These are phyloP conservation scores for Halcyon leucocephala DNA, from an alignment of 2,797 vertebrate genomes.

Conservation along the genomic window DNA sequence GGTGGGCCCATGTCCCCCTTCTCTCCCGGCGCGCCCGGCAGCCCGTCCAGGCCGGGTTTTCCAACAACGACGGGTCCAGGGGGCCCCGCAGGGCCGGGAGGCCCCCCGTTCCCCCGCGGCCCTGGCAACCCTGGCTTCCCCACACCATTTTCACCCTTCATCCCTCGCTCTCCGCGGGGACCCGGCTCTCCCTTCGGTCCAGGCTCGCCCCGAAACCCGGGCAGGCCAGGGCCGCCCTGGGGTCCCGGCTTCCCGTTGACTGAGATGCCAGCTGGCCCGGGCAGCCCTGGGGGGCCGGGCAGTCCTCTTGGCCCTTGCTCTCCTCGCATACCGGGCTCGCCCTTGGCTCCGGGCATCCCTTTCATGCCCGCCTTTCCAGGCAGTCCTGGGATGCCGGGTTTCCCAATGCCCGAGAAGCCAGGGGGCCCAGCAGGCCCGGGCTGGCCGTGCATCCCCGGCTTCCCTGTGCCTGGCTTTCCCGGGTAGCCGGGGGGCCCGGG, in stretches of 20 bases:
- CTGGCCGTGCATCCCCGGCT: conserved; percentile 93
- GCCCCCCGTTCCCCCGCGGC: conserved; percentile 84
- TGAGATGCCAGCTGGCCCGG: conserved; percentile 93
- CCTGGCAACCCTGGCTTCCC: conserved; percentile 89
- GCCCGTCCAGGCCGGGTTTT: conserved; percentile 86
- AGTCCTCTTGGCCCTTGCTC: conserved; percentile 91
- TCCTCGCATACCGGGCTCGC: conserved; percentile 89
- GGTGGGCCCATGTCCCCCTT: conserved; percentile 89
- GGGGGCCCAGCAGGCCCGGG: conserved; percentile 91
- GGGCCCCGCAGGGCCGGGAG: conserved; percentile 80
- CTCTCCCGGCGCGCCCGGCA: conserved; percentile 85
- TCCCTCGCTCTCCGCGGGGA: conserved; percentile 86
- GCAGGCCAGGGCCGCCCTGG: conserved; percentile 87
- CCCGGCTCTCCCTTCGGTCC: conserved; percentile 88
- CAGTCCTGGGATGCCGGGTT: conserved; percentile 92
- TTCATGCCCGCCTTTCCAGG: conserved; percentile 93
- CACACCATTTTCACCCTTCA: conserved; percentile 92
- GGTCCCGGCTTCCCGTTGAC: conserved; percentile 94
- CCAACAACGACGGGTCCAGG: conserved; percentile 85
- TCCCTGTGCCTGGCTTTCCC: conserved; percentile 94
- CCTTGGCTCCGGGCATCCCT: conserved; percentile 88
- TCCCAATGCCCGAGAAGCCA: conserved; percentile 93
- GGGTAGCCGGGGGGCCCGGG: conserved; percentile 89
- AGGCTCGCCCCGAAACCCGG: conserved; percentile 90
- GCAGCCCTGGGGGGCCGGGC: conserved; percentile 90